These are phyloP conservation scores for Ictalurus furcatus DNA, from an alignment of 2,113 vertebrate species.

Conservation along the genomic window DNA sequence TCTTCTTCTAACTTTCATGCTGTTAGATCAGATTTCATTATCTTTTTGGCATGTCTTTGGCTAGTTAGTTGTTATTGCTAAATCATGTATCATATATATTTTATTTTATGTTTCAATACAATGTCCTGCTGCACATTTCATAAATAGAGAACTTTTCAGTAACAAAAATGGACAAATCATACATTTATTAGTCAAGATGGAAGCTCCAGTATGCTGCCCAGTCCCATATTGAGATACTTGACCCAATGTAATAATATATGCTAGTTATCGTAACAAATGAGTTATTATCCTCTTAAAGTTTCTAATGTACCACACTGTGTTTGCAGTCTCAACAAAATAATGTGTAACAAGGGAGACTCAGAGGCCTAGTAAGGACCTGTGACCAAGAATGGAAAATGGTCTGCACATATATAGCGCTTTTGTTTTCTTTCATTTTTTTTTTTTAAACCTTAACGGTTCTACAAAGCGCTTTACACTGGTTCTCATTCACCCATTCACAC, in stretches of 20 bases:
- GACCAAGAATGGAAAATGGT: background rate
- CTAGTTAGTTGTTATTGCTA: background rate
- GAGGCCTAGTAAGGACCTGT: background rate
- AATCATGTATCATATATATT: background rate
- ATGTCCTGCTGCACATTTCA: background rate
- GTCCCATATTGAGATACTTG: background rate
- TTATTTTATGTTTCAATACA: background rate
- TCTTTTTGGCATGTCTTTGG: background rate
- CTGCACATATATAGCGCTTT: no score
- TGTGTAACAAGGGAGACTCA: background rate
- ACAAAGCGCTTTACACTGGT: no score
- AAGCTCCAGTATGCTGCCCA: background rate
- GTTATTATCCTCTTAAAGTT: background rate
- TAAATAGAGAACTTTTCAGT: background rate
- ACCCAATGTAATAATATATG: background rate
- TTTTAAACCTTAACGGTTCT: no score
- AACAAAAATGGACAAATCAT: background rate
- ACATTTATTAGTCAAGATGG: background rate
- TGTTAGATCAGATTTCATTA: background rate
- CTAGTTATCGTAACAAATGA: background rate
- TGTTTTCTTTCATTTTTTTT: no score
- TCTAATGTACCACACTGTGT: background rate
- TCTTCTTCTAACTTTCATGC: background rate
- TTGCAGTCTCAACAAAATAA: background rate
- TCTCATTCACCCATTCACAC: no score